Conservation (phyloP, 2,888 invertebrate genomes). For the Zaprionus lineosus region DNA sequence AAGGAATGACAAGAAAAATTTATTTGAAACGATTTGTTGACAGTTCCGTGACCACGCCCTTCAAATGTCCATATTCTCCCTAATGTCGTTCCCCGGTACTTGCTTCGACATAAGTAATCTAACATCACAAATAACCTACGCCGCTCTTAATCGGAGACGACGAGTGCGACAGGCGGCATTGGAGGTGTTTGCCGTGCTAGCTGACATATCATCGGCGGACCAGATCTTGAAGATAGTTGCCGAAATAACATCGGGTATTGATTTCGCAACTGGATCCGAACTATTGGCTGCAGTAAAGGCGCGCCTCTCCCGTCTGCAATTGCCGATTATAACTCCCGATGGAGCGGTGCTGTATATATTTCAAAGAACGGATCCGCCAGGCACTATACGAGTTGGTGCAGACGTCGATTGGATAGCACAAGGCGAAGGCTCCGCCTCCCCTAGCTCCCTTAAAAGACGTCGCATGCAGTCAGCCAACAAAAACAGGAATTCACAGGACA, state of each 20-base stretch:
- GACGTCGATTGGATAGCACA: constrained; percentile 91
- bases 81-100: constrained; percentile 90
- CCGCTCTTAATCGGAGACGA: constrained; percentile 86
- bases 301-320: constrained; percentile 88
- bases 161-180: constrained; percentile 90
- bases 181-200: constrained; percentile 90
- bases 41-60: constrained; percentile 89
- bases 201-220: constrained; percentile 87
- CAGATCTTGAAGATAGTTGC: constrained; percentile 87
- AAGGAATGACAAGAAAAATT: background rate
- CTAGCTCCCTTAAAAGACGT: constrained; percentile 83
- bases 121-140: constrained; percentile 81
- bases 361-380: constrained; percentile 63
- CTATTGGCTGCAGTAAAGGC: constrained; percentile 89
- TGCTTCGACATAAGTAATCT: constrained; percentile 86
- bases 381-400: constrained; percentile 83
- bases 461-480: constrained; percentile 37
- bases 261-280: constrained; percentile 83
- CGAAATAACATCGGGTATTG: constrained; percentile 83
- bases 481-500: too few species aligned
- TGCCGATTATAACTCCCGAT: constrained; percentile 88
- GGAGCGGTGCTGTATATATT: constrained; percentile 90
- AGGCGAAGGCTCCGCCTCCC: constrained; percentile 85
- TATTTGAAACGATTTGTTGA: too few species aligned
- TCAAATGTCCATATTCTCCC: constrained; percentile 89